phyloP scores from a whole-genome alignment of 2,113 vertebrate genomes.

The Choloepus hoffmanni region DNA sequence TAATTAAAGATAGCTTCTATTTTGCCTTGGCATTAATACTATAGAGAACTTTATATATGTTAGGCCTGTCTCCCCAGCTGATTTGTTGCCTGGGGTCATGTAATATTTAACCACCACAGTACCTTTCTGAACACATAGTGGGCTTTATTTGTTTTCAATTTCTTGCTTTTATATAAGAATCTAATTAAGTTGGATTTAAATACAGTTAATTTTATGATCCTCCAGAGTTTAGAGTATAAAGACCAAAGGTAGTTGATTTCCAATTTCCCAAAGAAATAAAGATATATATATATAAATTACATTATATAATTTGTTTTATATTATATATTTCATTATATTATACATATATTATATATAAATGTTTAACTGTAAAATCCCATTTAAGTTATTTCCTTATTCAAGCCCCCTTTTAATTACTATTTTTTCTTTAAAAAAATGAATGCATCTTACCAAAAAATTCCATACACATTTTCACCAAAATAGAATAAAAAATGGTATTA shows the following conservation, averaged over 20 bases:
- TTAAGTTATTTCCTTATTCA: neutral
- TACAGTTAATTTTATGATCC: slow-evolving; percentile 7
- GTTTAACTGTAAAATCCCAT: neutral
- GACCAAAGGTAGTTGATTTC: neutral
- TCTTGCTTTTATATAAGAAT: neutral
- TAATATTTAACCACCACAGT: neutral
- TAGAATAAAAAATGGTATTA: neutral
- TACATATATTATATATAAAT: neutral
- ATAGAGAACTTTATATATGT: neutral
- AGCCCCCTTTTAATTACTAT: neutral
- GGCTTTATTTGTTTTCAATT: slow-evolving; percentile 20
- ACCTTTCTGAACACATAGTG: neutral
- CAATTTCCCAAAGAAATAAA: neutral
- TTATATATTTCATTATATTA: neutral
- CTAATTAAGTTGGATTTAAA: slow-evolving; percentile 51
- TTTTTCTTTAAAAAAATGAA: neutral
- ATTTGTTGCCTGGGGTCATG: neutral
- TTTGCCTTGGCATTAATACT: neutral
- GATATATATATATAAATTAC: neutral
- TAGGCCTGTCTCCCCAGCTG: neutral
- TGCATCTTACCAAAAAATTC: neutral
- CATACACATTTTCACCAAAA: slow-evolving; percentile 20
- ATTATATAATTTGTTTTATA: neutral
- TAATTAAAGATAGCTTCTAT: slow-evolving; percentile 23
- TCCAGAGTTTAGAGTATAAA: neutral